Evolutionary conservation across 2,888 invertebrate genomes (phyloP), one percentile per base, ranked within the genome.

Genomic region (Andrena bucephala): DNA sequence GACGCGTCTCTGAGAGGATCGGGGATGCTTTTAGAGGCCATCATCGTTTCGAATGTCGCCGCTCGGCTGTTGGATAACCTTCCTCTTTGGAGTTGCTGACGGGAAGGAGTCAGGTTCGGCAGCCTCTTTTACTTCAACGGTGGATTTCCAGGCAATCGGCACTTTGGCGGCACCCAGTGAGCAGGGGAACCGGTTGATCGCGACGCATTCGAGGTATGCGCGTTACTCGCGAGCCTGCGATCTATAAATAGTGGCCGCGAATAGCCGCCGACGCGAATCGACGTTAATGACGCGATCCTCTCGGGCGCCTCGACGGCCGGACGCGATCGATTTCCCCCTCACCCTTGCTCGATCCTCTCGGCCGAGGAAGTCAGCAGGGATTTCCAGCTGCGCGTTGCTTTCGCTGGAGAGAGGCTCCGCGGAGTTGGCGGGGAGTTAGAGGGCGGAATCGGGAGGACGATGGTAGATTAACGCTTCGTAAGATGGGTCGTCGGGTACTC

Each of bases 211-310:
- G 48, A 48, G 60, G 48, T 65, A 73, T 50, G 74, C 66, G 77
- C 54, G 50, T 84, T 82, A 75, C 78, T 74, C 71, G 63, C 54
- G 66, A 42, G 36, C 33, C 24, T 27, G 76, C 69, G 70, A 65
- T 48, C 79, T 79, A 79, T 77, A 79, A 78, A 79, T 78, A 78
- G 71, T 59, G 2, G 33, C 13, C 48, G 33, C 59, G 52, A 60
- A 27, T 48, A 67, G 48, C 75, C n/a, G n/a, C 27, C 24, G 7
- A 48, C 13, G 48, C 50, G 65, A 52, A 69, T 66, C 52, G 63
- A 59, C 65, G 66, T 16, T 73, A 79, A 79, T 70, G 69, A 77
- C 68, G 33, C 48, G 59, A 10, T 2, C 65, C 24, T 66, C 60
- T 48, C 33, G 67, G 54, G 20, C 24, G 48, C 24, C 36, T 6